Percentiles rank a stretch among this genome's conserved stretches.
Evolutionary conservation across 1,140 invertebrate species (phyloP).

Genomic region (Gryllus bimaculatus): DNA sequence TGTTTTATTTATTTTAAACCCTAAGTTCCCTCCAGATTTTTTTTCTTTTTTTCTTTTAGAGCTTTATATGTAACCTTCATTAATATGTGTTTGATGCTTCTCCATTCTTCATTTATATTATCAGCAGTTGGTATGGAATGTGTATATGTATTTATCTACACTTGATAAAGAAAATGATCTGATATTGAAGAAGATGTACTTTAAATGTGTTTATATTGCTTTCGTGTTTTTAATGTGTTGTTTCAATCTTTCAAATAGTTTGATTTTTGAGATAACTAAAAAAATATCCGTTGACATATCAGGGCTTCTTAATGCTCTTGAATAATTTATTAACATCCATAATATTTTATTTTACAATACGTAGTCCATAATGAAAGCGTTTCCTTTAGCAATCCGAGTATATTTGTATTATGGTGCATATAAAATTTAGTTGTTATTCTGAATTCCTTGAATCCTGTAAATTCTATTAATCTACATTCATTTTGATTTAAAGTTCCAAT

Average conservation of each 20-base stretch:
- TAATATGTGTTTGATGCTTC: not conserved
- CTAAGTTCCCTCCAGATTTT: not conserved
- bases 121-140: not conserved
- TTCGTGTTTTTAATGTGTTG: not conserved
- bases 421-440: no score
- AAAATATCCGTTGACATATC: no score
- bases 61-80: not conserved
- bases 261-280: no score
- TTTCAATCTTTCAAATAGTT: not conserved
- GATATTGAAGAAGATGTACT: not conserved
- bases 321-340: no score
- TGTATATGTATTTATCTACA: not conserved
- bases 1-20: not conserved
- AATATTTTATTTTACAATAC: no score
- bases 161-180: not conserved
- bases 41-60: not conserved
- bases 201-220: not conserved
- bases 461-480: no score
- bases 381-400: no score
- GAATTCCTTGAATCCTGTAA: no score
- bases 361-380: no score
- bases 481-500: no score
- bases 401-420: no score
- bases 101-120: constrained; percentile 7
- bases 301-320: no score